Evolutionary conservation across 2,888 invertebrate genomes (phyloP).

Genomic region (Podotricha telesiphe): DNA sequence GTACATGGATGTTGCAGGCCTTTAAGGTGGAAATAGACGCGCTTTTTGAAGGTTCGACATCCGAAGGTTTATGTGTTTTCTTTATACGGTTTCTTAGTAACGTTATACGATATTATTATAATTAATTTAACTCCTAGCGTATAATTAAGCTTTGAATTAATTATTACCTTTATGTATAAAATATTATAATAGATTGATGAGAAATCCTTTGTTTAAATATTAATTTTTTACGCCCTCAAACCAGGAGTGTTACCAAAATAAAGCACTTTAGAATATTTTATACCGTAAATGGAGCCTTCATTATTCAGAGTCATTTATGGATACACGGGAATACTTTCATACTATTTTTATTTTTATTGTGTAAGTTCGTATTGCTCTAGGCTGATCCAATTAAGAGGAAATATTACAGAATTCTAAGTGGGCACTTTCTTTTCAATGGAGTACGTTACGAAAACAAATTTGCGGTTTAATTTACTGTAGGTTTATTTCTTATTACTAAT

Average conservation of each 20-base stretch:
- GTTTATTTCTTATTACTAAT: constrained; percentile 40
- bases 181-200: not conserved
- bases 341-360: constrained; percentile 36
- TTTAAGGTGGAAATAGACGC: too few relatives aligned
- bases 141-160: not conserved
- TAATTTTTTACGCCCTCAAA: constrained; percentile 10
- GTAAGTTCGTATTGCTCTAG: constrained; percentile 20
- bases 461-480: constrained; percentile 36
- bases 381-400: constrained; percentile 33
- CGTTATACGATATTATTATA: not conserved
- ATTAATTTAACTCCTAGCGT: too few relatives aligned
- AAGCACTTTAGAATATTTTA: constrained; percentile 39
- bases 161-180: not conserved
- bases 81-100: not conserved
- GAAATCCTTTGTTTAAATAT: constrained; percentile 14
- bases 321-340: constrained; percentile 41
- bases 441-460: constrained; percentile 30
- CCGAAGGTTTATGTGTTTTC: too few relatives aligned
- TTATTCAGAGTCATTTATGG: constrained; percentile 39
- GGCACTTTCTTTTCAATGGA: constrained; percentile 23
- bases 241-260: constrained; percentile 28
- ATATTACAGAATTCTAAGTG: constrained; percentile 29
- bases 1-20: too few relatives aligned
- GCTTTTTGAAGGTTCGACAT: too few relatives aligned
- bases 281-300: constrained; percentile 34